Conservation (phyloP, 2,888 invertebrate species). For the Byasa hedistus region DNA sequence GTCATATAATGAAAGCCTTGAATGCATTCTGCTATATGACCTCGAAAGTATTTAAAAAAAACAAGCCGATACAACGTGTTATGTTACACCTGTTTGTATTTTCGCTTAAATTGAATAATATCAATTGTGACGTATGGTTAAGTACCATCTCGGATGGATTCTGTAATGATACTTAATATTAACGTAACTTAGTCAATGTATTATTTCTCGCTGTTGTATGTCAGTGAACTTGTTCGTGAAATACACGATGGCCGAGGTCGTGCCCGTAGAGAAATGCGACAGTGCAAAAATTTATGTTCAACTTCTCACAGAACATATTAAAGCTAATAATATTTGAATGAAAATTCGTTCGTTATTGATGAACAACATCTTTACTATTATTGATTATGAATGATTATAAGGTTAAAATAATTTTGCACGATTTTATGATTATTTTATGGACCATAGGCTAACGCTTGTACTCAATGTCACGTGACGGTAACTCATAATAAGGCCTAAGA, state of each 20-base stretch:
- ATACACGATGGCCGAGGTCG: constrained; percentile 11
- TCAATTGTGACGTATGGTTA: not conserved
- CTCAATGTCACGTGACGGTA: no score
- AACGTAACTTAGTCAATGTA: constrained; percentile 21
- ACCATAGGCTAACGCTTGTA: no score
- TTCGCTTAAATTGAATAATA: not conserved
- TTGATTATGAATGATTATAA: not conserved
- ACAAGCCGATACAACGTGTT: not conserved
- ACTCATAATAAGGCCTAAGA: no score
- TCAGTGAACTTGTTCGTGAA: constrained; percentile 24
- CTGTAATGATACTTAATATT: constrained; percentile 10
- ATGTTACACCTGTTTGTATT: constrained; percentile 1
- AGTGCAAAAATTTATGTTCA: constrained; percentile 10
- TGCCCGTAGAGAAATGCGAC: constrained; percentile 9
- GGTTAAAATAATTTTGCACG: not conserved
- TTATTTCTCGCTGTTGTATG: constrained; percentile 19
- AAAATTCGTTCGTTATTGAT: constrained; percentile 5
- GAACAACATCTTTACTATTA: constrained; percentile 4
- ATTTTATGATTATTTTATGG: not conserved
- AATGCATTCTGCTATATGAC: constrained; percentile 36
- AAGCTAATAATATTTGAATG: constrained; percentile 14
- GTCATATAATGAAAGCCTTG: constrained; percentile 33
- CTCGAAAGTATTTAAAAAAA: constrained; percentile 28
- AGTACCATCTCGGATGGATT: not conserved
- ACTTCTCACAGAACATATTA: constrained; percentile 13